These are phyloP conservation scores for Ctena decussata DNA, from an alignment of 2,888 invertebrate species.

Conservation along the genomic window DNA sequence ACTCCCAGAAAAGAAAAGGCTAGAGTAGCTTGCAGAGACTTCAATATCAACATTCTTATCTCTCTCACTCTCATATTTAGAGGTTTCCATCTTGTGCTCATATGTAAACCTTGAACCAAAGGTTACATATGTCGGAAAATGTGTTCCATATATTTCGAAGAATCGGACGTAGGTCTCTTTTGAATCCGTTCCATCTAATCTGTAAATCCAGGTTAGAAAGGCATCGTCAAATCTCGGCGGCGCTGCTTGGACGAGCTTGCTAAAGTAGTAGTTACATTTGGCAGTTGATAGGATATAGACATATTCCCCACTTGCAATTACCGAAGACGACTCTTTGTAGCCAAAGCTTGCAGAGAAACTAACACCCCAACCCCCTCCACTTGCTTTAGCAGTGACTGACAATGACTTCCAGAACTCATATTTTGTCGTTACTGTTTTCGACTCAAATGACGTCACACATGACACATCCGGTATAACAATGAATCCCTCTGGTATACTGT, in stretches of 20 bases:
- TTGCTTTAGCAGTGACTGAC: not conserved
- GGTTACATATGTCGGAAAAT: not conserved
- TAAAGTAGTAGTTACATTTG: not conserved
- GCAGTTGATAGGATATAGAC: not conserved
- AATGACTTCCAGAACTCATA: not conserved
- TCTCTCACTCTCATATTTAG: not conserved
- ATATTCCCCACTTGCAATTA: not conserved
- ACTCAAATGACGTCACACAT: not conserved
- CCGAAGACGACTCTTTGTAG: not conserved
- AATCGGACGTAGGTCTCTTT: not conserved
- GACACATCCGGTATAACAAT: not conserved
- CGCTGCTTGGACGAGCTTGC: not conserved
- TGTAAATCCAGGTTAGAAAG: not conserved
- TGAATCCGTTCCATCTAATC: not conserved
- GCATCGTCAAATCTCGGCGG: not conserved
- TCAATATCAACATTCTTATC: not conserved
- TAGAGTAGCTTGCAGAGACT: constrained; percentile 19
- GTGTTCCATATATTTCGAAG: not conserved
- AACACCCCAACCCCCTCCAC: not conserved
- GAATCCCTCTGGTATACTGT: not conserved
- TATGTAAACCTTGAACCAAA: not conserved
- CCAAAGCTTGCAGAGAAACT: not conserved
- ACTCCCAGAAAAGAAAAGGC: not conserved
- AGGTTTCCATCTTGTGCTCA: not conserved
- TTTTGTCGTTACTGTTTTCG: not conserved